Evolutionary conservation across 2,888 invertebrate genomes (phyloP), one percentile per base, ranked within the genome.

Genomic region (Pollenia amentaria): DNA sequence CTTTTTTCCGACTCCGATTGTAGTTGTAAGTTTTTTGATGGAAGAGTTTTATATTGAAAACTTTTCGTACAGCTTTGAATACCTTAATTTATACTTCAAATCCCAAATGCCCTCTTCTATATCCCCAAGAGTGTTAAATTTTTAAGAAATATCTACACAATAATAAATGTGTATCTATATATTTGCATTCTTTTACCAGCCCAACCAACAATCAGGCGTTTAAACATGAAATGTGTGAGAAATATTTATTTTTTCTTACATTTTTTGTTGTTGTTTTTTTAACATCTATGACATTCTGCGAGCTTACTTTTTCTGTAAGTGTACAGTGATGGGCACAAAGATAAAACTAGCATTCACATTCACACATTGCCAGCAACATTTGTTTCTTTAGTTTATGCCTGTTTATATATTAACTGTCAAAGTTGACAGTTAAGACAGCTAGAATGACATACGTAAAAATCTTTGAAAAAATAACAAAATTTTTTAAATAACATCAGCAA

Each of bases 161-260:
- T 57, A 14, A 77, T 67, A 77, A 46, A 67, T 67, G 42, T 11
- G 42, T 29, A 51, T 67, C 29, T 51, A 67, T 65, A 16, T 81
- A 46, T 75, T 55, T 57, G 65, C 81, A 81, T 81, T 81, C 73
- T 60, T 77, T 40, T 55, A 18, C 38, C 72, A 65, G 65, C 64
- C 75, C 81, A 67, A 72, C 38, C 46, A 70, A 80, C 72, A 65
- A 72, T 29, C 48, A 57, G 76, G 57, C 72, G 21, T 9, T 73
- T 67, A 14, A 85, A 76, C 76, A 85, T 84, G 69, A 85, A 81
- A 81, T 85, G 72, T 85, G 76, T 85, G 85, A 77, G 85, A 85
- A 85, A 72, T 76, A 65, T 81, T 76, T 81, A 76, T 81, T 72
- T 72, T 64, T 72, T 65, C 29, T 40, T n/a, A 44, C 38, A 38